Conservation (phyloP, 2,113 vertebrate genomes). For the Tetrax tetrax region DNA sequence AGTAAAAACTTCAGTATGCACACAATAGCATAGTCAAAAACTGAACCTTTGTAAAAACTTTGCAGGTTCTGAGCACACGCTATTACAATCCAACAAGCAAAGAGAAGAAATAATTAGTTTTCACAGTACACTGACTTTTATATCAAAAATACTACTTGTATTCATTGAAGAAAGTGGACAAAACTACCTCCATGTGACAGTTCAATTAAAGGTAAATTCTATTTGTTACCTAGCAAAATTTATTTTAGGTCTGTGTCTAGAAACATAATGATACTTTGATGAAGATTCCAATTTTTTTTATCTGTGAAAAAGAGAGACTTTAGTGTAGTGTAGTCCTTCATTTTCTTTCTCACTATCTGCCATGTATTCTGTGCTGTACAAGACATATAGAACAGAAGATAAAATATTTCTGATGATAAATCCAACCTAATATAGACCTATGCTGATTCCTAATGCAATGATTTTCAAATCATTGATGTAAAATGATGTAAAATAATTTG, state of each 20-base stretch:
- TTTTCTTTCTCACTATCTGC: background rate
- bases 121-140: conserved; percentile 70
- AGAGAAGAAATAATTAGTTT: conserved; percentile 75
- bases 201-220: conserved; percentile 71
- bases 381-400: background rate
- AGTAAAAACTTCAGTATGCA: background rate
- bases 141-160: conserved; percentile 62
- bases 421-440: background rate
- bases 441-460: background rate
- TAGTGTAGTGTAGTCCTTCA: background rate
- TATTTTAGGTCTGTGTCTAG: conserved; percentile 23
- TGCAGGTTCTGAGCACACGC: background rate
- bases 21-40: background rate
- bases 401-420: background rate
- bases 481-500: conserved; percentile 29
- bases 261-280: conserved; percentile 39
- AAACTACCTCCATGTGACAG: conserved; percentile 26
- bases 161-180: conserved; percentile 49
- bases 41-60: conserved; percentile 28
- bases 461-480: background rate
- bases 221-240: conserved; percentile 63
- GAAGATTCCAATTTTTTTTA: background rate
- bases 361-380: background rate
- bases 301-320: background rate
- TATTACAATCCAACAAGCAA: conserved; percentile 63